A percentile compares a stretch with the other conserved stretches of the same genome.
phyloP scores from a whole-genome alignment of 35 echinoderm and acorn worm genomes.

The Stichopus chloronotus region DNA sequence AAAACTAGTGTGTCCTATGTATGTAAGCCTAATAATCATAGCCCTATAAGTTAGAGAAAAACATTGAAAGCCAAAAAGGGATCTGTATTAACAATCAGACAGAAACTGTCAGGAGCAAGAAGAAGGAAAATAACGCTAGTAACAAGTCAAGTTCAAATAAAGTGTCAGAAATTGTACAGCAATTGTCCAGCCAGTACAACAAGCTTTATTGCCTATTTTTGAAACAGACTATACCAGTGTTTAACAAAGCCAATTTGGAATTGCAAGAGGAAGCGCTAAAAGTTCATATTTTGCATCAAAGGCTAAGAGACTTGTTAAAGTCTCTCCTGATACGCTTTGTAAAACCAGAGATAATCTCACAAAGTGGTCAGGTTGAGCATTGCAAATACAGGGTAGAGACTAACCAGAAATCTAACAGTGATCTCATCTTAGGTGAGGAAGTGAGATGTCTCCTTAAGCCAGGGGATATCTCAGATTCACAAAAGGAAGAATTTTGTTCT shows the following conservation, averaged over 20 bases:
- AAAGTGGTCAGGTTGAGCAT: slow-evolving; percentile 26
- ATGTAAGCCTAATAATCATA: not conserved
- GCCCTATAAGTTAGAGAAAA: not conserved
- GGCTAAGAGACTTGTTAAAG: slow-evolving; percentile 59
- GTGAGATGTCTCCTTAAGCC: slow-evolving; percentile 48
- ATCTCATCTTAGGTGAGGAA: slow-evolving; percentile 63
- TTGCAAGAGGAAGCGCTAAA: slow-evolving; percentile 65
- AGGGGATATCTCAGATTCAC: slow-evolving; percentile 32
- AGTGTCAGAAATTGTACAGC: slow-evolving; percentile 42
- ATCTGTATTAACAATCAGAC: not conserved
- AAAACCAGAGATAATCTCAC: slow-evolving; percentile 51
- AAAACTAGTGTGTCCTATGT: not conserved
- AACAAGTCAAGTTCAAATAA: not conserved
- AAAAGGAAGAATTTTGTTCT: slow-evolving; percentile 42
- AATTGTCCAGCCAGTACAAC: slow-evolving; percentile 60
- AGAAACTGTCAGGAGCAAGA: not conserved
- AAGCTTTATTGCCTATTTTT: slow-evolving; percentile 69
- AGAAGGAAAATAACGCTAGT: not conserved
- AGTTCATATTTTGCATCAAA: slow-evolving; percentile 59
- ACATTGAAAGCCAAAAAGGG: not conserved
- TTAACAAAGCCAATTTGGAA: slow-evolving; percentile 56
- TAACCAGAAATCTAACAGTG: slow-evolving; percentile 60
- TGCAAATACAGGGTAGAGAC: slow-evolving; percentile 61
- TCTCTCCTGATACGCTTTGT: slow-evolving; percentile 67
- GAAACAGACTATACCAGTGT: slow-evolving; percentile 59